A percentile compares a stretch with the other conserved stretches of the same genome.
These are phyloP conservation scores for Lottia scabra DNA, from an alignment of 2,888 invertebrate genomes.

Conservation along the genomic window DNA sequence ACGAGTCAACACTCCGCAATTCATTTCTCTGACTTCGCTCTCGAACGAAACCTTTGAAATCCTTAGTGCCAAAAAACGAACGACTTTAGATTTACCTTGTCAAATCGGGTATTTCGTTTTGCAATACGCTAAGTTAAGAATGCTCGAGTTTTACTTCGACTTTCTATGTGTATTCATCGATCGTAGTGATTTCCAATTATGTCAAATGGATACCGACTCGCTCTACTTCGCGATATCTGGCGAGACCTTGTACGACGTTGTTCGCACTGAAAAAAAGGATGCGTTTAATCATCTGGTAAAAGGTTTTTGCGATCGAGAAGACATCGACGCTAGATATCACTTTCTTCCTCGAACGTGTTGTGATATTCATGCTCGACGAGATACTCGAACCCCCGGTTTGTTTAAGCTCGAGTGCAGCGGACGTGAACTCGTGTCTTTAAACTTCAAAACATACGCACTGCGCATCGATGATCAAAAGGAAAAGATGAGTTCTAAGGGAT, in stretches of 20 bases:
- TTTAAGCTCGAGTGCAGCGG: background rate
- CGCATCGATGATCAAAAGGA: background rate
- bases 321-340: too few species aligned
- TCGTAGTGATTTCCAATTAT: background rate
- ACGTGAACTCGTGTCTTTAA: background rate
- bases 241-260: background rate
- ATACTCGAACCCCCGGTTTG: slow-evolving; percentile 5
- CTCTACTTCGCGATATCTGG: background rate
- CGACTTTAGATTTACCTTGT: background rate
- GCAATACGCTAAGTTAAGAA: background rate
- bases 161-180: background rate
- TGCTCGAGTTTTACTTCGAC: slow-evolving; percentile 1
- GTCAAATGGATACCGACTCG: too few species aligned
- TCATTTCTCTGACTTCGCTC: background rate
- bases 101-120: background rate
- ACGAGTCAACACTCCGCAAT: background rate
- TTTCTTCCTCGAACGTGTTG: too few species aligned
- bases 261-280: background rate
- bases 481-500: slow-evolving; percentile 5
- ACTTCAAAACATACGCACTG: background rate
- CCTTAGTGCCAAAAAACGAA: background rate
- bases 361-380: too few species aligned
- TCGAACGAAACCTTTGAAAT: background rate
- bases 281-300: background rate
- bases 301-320: too few species aligned